Base-by-base conservation (phyloP, 2,113 vertebrate genomes). In the Hemichromis elongatus region DNA sequence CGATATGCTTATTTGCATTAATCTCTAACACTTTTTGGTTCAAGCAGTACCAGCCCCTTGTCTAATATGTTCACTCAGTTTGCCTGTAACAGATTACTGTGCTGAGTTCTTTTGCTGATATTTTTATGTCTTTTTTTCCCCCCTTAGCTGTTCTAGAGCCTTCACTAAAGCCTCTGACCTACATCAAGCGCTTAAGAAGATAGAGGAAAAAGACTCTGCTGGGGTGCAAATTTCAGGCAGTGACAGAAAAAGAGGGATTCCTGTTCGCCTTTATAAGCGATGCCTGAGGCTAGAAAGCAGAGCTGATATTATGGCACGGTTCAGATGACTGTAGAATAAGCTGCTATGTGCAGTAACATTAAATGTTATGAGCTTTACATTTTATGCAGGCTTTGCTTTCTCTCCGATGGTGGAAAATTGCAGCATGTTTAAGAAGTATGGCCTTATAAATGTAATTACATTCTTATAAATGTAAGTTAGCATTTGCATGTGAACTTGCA, bases 151-250 rank as follows among this genome's bases (percentile, higher is more conserved):
- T 88, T 86, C 82, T 80, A 68, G 82, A 83, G 84, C 87, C 61
- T 92, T 95, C 85, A 83, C 13, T 59, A 87, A 93, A 93, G 92
- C 92, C 54, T 87, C 83, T 90, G 92, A 93, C 86, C 90, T 95
- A 87, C 88, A 93, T 91, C 80, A 68, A 87, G 89, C 86, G 59
- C 89, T 95, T 77, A 92, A 88, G 89, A 92, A 93, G 90, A 90
- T 81, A 47, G 88, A 94, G 42, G 86, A 70, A 77, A 93, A 89
- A 88, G 83, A 84, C 66, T 75, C 75, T 37, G 77, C 66, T 59
- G 59, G 63, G 70, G 84, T 89, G 73, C 79, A 16, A 87, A 89
- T 91, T 78, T 79, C 86, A 90, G 61, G 40, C 81, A 92, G 68
- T 37, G 56, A 26, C 28, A 86, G 81, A 80, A 94, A 88, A 89